A percentile compares a stretch with the other conserved stretches of the same genome.
These are phyloP conservation scores for Netelia fuscicornis DNA, from an alignment of 2,888 invertebrate genomes.

Conservation along the genomic window DNA sequence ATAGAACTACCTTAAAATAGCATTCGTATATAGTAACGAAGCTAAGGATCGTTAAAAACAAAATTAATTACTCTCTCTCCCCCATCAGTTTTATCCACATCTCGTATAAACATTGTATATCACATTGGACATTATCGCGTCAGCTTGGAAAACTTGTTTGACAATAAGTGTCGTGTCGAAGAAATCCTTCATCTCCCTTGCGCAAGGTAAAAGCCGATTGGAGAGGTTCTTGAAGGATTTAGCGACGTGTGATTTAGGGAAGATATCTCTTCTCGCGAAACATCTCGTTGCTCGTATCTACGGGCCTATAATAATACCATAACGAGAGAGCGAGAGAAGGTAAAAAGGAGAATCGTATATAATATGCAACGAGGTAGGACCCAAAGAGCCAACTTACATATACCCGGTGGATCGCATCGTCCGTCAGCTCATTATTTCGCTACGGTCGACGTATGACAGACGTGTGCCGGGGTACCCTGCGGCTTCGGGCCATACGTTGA, in stretches of 20 bases:
- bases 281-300: slow-evolving; percentile 20
- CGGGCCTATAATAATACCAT: neutral
- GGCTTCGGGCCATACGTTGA: slow-evolving; percentile 68
- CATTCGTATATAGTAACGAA: no score
- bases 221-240: slow-evolving; percentile 7
- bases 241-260: slow-evolving; percentile 53
- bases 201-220: neutral
- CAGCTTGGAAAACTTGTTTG: neutral
- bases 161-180: slow-evolving; percentile 39
- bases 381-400: slow-evolving; percentile 13
- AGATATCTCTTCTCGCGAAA: slow-evolving; percentile 38
- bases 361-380: slow-evolving; percentile 52
- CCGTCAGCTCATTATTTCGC: slow-evolving; percentile 75
- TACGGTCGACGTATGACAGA: slow-evolving; percentile 75
- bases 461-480: slow-evolving; percentile 69
- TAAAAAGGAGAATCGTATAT: slow-evolving; percentile 45
- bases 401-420: slow-evolving; percentile 56
- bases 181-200: slow-evolving; percentile 5
- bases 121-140: neutral
- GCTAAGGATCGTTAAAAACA: neutral
- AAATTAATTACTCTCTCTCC: neutral
- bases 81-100: neutral
- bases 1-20: no score
- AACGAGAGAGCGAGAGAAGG: neutral
- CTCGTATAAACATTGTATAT: neutral